These are phyloP conservation scores for Eumeta japonica DNA, from an alignment of 1,140 invertebrate genomes.

Conservation along the genomic window DNA sequence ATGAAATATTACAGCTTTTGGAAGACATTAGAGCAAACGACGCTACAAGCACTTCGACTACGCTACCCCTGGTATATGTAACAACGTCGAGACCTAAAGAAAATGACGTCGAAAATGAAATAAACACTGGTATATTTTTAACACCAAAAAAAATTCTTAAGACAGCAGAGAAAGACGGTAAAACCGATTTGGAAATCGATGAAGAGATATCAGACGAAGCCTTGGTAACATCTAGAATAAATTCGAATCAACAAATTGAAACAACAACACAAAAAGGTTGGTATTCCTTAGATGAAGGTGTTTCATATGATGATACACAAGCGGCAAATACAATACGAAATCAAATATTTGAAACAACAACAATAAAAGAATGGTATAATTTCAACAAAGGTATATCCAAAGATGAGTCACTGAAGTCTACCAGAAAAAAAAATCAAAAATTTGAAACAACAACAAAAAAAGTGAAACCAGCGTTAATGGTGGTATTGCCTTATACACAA, in stretches of 20 bases:
- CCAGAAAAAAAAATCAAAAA: background rate
- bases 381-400: too few relatives aligned
- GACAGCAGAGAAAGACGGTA: conserved; percentile 11
- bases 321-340: conserved; percentile 7
- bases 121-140: background rate
- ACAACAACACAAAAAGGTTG: too few relatives aligned
- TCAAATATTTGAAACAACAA: conserved; percentile 6
- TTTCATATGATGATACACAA: background rate
- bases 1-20: conserved; percentile 61
- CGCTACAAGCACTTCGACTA: conserved; percentile 23
- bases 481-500: conserved; percentile 46
- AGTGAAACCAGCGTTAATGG: conserved; percentile 27
- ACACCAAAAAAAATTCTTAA: conserved; percentile 8
- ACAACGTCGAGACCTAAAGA: background rate
- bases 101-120: conserved; percentile 1
- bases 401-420: too few relatives aligned
- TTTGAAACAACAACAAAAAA: conserved; percentile 38
- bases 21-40: conserved; percentile 61
- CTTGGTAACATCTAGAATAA: too few relatives aligned
- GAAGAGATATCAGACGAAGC: background rate
- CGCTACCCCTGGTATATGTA: background rate
- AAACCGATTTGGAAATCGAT: background rate
- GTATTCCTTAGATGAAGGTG: too few relatives aligned
- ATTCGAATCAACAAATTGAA: too few relatives aligned
- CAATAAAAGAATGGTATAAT: too few relatives aligned